These are phyloP conservation scores for Florisuga fusca DNA, from an alignment of 2,797 vertebrate species.

Conservation along the genomic window DNA sequence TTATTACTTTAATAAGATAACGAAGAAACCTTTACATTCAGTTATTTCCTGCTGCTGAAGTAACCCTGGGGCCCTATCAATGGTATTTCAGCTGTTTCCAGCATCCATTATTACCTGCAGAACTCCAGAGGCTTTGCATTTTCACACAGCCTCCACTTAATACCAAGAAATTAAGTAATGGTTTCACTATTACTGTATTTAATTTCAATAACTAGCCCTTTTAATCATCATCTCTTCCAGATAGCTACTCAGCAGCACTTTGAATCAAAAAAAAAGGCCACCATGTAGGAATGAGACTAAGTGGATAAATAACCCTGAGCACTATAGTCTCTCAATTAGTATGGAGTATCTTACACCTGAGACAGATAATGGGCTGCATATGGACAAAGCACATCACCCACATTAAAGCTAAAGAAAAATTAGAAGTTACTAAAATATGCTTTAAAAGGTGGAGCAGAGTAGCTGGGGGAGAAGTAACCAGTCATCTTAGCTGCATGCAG, in stretches of 20 bases:
- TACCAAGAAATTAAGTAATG: background rate
- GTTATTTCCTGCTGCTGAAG: background rate
- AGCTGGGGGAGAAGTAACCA: background rate
- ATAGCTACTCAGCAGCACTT: background rate
- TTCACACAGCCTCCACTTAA: background rate
- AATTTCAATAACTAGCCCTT: slow-evolving; percentile 4
- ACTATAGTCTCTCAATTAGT: background rate
- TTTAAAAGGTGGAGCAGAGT: background rate
- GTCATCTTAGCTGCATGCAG: background rate
- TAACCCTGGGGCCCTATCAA: background rate
- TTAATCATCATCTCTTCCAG: background rate
- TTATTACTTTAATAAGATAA: background rate
- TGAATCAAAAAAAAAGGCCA: background rate
- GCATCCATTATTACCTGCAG: background rate
- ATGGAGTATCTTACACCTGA: background rate
- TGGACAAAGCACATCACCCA: background rate
- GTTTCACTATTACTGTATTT: background rate
- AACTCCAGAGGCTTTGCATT: background rate
- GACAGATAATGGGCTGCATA: background rate
- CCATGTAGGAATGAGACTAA: background rate
- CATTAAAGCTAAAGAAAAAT: background rate
- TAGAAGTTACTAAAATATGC: background rate
- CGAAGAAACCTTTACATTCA: background rate
- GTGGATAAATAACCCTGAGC: background rate
- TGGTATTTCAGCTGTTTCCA: background rate